Percentiles rank a stretch among this genome's conserved stretches.
phyloP scores from a whole-genome alignment of 2,113 vertebrate species.

The Phrynosoma blainvillii region DNA sequence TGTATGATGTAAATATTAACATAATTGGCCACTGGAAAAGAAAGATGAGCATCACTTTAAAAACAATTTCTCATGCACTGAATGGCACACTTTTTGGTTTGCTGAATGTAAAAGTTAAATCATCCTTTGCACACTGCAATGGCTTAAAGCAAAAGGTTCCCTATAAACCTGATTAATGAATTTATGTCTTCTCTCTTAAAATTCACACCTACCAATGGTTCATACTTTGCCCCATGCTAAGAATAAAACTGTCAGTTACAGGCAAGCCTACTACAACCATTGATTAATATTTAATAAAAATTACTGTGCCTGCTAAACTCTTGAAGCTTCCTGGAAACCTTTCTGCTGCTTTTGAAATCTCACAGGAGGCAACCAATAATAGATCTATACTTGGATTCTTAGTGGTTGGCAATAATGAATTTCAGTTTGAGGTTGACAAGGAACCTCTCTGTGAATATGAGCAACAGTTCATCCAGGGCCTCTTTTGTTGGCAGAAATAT shows the following conservation, averaged over 20 bases:
- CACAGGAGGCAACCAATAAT: conserved; percentile 48
- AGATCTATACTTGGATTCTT: conserved; percentile 52
- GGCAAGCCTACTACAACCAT: conserved; percentile 23
- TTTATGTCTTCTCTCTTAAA: background rate
- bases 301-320: conserved; percentile 63
- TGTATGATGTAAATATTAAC: background rate
- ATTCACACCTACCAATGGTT: conserved; percentile 41
- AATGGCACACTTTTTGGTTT: background rate
- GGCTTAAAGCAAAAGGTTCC: background rate
- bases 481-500: conserved; percentile 43
- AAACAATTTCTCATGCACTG: background rate
- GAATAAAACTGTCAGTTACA: conserved; percentile 42
- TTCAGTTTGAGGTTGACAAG: conserved; percentile 49
- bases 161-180: background rate
- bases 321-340: conserved; percentile 63
- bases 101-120: background rate
- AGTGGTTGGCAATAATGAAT: conserved; percentile 54
- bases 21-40: background rate
- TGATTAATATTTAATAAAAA: conserved; percentile 66
- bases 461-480: conserved; percentile 36
- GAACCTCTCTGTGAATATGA: conserved; percentile 32
- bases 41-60: background rate
- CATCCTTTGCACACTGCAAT: background rate
- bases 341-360: conserved; percentile 56
- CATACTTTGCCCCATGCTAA: conserved; percentile 20